Base-by-base conservation (phyloP, 2,113 vertebrate species). In the Phyllostomus hastatus region DNA sequence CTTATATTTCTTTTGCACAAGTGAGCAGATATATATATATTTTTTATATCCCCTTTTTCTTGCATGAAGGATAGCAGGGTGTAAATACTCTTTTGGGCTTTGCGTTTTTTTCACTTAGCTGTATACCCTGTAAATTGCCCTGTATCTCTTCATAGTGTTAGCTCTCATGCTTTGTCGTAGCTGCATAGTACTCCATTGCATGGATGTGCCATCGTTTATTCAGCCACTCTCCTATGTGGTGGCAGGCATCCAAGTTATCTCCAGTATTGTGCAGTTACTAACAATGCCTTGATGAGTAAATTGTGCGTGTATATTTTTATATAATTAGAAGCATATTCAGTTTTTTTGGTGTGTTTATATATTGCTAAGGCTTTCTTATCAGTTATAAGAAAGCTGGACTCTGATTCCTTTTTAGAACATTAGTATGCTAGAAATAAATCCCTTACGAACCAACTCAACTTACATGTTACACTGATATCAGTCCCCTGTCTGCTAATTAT, bases 321-420 rank as follows among this genome's bases (percentile, higher is more conserved):
- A 82, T 90, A 69, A 1, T 88, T 84, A 50, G 64, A 94, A 57
- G 2, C 76, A 11, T 69, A 38, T 38, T 81, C 31, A 41, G 52
- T 70, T 46, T 26, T n/a, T n/a, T 95, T 54, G 48, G 70, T 86
- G 14, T 84, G 46, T 79, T 86, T 35, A 82, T 70, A 7, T 85
- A 79, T 46, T 80, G 24, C 48, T 92, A 31, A 89, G 85, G 4
- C 89, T 86, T 89, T 89, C 78, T 69, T n/a, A 66, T 79, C n/a
- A 38, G 7, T 89, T 92, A 46, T 90, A 61, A 87, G 67, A 76
- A 92, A 94, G 43, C 20, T 87, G 64, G 7, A 70, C 20, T 4
- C n/a, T 75, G 54, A n/a, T 73, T 11, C 69, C 26, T 80, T 97
- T 93, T 84, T 38, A 88, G 48, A 84, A 78, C 15, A 79, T 94